Evolutionary conservation across 2,797 vertebrate species (phyloP).

Genomic region (Pangasius mekongensis): DNA sequence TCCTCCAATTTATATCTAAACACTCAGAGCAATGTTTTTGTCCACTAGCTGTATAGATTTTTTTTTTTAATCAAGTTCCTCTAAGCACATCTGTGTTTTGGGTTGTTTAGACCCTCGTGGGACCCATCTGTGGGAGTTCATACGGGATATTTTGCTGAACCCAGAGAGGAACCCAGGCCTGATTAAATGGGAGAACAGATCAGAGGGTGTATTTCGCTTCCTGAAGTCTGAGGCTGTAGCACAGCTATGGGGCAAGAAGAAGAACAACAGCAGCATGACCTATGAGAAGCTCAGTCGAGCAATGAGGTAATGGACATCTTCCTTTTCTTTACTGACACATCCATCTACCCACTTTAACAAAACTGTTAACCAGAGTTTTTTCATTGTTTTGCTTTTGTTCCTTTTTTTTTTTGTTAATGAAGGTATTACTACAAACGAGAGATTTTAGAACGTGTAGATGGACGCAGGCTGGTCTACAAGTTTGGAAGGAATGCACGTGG

Average conservation of each 20-base stretch:
- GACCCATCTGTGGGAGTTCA: constrained; percentile 98
- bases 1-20: not conserved
- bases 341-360: not conserved
- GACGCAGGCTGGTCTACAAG: constrained; percentile 96
- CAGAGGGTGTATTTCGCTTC: constrained; percentile 94
- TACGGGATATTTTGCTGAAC: constrained; percentile 93
- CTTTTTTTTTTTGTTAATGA: constrained; percentile 41
- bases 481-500: constrained; percentile 95
- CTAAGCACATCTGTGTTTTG: not conserved
- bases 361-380: not conserved
- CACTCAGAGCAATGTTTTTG: not conserved
- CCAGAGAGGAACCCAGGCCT: constrained; percentile 94
- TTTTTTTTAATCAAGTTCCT: not conserved
- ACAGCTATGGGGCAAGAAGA: constrained; percentile 98
- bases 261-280: constrained; percentile 99
- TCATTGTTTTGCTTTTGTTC: not conserved
- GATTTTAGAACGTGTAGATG: constrained; percentile 96
- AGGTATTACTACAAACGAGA: constrained; percentile 99
- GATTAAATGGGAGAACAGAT: constrained; percentile 97
- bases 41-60: not conserved
- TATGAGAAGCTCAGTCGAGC: constrained; percentile 98
- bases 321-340: not conserved
- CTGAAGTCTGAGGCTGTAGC: constrained; percentile 97
- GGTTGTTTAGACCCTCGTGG: constrained; percentile 83
- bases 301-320: constrained; percentile 83